Evolutionary conservation across 53 echinoderm and acorn worm species (phyloP), one percentile per base, ranked within the genome.

Genomic region (Crossaster papposus): DNA sequence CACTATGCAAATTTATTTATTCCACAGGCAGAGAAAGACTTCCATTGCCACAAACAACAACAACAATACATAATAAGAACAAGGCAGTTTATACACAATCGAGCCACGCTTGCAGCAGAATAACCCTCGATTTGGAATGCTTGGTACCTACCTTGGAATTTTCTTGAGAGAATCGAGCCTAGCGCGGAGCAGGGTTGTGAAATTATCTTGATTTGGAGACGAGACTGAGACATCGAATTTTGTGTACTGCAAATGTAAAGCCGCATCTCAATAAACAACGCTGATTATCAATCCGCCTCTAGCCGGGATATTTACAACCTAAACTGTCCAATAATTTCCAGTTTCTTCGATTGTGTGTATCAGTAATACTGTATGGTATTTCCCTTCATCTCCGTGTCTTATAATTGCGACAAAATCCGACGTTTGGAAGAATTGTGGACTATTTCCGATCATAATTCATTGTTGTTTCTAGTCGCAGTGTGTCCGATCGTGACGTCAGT

Each of bases 1-100:
- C 87, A 58, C 95, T 95, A 97, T 97, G 97, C 97, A 95, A 97
- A 97, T 97, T 87, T 97, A 95, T 97, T 95, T 97, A 97, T 97
- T 90, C 94, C 76, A 77, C 75, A 62, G 77, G 92, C 93, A 89
- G 88, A 95, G 94, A 97, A 95, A 93, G 90, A 93, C 91, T 94
- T 95, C 94, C 95, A 83, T 92, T 91, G 94, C 89, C 95, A 97
- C 95, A 97, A 97, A 97, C 95, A 97, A 97, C 97, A 97, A 97
- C 97, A 97, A 97, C 93, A 95, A 95, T 94, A 92, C 95, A 97
- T 94, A 94, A 79, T 91, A 95, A 91, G 93, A 90, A 82, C 85
- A 30, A 63, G 54, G 32, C 79, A 53, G 78, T 78, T 84, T 78
- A 23, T 32, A 65, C 51, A 51, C 30, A 33, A 52, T 15, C 2